phyloP scores from a whole-genome alignment of 2,797 vertebrate genomes.

The Serranus cabrilla region DNA sequence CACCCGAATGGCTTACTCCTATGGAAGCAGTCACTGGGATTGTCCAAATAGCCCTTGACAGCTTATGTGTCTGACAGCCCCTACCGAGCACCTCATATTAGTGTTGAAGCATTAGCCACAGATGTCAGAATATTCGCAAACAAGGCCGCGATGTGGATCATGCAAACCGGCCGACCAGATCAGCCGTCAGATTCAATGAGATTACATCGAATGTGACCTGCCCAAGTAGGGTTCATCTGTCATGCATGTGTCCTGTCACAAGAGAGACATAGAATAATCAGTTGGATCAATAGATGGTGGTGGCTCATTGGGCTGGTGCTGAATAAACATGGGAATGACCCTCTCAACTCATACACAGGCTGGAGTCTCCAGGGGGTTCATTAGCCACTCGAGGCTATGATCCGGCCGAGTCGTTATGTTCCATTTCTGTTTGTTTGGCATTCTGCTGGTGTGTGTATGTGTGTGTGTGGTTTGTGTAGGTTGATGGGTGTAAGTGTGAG shows the following conservation, averaged over 20 bases:
- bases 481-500: conserved; percentile 21
- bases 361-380: conserved; percentile 81
- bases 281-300: conserved; percentile 84
- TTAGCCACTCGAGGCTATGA: conserved; percentile 80
- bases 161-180: conserved; percentile 74
- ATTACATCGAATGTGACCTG: conserved; percentile 78
- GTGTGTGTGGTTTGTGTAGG: conserved; percentile 31
- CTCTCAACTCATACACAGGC: conserved; percentile 76
- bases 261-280: conserved; percentile 86
- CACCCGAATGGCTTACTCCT: conserved; percentile 14
- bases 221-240: conserved; percentile 82
- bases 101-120: conserved; percentile 70
- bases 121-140: conserved; percentile 73
- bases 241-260: conserved; percentile 79
- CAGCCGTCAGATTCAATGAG: conserved; percentile 77
- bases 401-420: conserved; percentile 74
- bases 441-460: conserved; percentile 26
- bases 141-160: conserved; percentile 66
- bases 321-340: conserved; percentile 89
- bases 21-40: conserved; percentile 50
- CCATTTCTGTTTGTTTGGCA: conserved; percentile 74
- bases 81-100: conserved; percentile 71
- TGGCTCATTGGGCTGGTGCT: conserved; percentile 74
- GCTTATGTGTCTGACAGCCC: conserved; percentile 67
- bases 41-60: conserved; percentile 71